These are phyloP conservation scores for Leucophenga montana DNA, from an alignment of 2,888 invertebrate genomes.

Conservation along the genomic window DNA sequence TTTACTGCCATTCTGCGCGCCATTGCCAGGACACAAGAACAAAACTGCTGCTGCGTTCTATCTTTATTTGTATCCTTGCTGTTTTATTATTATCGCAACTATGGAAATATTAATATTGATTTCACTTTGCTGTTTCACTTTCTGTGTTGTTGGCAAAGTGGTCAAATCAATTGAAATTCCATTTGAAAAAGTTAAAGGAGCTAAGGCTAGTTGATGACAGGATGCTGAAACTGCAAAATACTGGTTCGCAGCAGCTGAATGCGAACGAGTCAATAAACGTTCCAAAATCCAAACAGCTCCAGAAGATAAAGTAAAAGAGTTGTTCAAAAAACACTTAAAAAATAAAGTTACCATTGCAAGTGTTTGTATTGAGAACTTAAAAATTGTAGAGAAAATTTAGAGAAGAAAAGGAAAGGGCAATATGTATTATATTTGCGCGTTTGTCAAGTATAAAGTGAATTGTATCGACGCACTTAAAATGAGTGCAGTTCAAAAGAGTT, in stretches of 20 bases:
- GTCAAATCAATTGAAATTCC: conserved; percentile 53
- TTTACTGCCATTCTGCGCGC: too few relatives aligned
- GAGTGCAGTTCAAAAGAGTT: conserved; percentile 6
- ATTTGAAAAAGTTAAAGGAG: conserved; percentile 38
- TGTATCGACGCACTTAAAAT: conserved; percentile 19
- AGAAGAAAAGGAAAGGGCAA: background rate
- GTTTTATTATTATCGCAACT: background rate
- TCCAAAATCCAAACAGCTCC: background rate
- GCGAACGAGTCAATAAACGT: conserved; percentile 9
- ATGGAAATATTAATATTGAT: conserved; percentile 36
- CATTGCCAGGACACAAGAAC: background rate
- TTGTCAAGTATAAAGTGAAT: conserved; percentile 42
- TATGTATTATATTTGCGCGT: conserved; percentile 64
- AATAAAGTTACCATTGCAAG: conserved; percentile 50
- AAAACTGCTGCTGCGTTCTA: too few relatives aligned
- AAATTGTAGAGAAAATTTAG: background rate
- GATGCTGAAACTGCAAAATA: too few relatives aligned
- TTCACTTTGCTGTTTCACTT: conserved; percentile 27
- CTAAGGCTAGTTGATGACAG: background rate
- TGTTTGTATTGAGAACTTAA: background rate
- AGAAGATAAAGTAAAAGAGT: conserved; percentile 56
- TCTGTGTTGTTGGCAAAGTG: conserved; percentile 20
- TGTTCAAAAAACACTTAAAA: conserved; percentile 39
- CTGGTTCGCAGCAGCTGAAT: too few relatives aligned
- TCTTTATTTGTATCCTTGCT: background rate